Conservation (phyloP, 1,140 invertebrate genomes). For the Drosophila malerkotliana region DNA sequence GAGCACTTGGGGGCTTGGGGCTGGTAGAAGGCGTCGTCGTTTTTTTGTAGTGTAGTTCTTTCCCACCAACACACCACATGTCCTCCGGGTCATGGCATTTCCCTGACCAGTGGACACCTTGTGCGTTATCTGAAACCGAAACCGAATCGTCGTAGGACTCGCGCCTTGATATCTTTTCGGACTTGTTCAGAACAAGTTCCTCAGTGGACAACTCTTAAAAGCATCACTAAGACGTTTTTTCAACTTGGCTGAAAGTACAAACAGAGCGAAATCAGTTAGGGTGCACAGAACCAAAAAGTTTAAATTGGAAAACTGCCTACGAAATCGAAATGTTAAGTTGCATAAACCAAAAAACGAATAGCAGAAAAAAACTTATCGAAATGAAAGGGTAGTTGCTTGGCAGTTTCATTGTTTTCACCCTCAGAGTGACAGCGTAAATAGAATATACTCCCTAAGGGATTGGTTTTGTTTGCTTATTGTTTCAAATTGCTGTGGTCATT, state of each 20-base stretch:
- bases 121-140: constrained; percentile 65
- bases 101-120: neutral
- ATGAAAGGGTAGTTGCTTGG: constrained; percentile 39
- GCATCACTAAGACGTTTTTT: constrained; percentile 83
- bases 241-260: constrained; percentile 83
- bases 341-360: constrained; percentile 37
- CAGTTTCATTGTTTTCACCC: constrained; percentile 48
- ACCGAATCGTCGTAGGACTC: constrained; percentile 44
- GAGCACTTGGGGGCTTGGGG: constrained; percentile 15
- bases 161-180: constrained; percentile 8
- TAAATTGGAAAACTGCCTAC: constrained; percentile 53
- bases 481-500: constrained; percentile 26
- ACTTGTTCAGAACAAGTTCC: constrained; percentile 75
- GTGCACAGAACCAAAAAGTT: constrained; percentile 13
- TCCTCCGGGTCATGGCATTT: neutral
- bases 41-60: neutral
- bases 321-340: constrained; percentile 39
- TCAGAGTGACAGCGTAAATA: constrained; percentile 31
- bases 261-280: constrained; percentile 66
- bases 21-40: no score
- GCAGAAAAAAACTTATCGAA: constrained; percentile 20
- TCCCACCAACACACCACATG: constrained; percentile 3
- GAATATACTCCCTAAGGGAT: constrained; percentile 56
- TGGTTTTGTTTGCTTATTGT: constrained; percentile 15
- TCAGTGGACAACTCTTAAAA: constrained; percentile 81